Conservation (phyloP, 2,888 invertebrate genomes). For the Mactromeris polynyma region DNA sequence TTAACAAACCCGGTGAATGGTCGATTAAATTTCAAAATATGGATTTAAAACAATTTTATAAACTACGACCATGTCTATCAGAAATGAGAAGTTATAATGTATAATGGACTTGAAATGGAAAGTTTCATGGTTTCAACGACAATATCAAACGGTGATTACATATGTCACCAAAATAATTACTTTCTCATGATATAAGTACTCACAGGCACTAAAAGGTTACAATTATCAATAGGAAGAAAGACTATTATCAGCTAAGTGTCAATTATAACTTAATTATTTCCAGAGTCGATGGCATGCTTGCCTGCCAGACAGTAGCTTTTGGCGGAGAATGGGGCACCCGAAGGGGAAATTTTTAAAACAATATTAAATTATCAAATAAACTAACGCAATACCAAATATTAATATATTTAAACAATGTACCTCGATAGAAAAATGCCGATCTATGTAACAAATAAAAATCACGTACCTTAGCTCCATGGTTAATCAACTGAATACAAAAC, state of each 20-base stretch:
- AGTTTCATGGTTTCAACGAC: no score
- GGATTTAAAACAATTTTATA: no score
- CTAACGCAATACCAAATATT: background rate
- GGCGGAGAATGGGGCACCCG: slow-evolving; percentile 30
- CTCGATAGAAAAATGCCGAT: background rate
- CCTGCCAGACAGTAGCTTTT: slow-evolving; percentile 33
- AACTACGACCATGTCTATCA: no score
- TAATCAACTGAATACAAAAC: slow-evolving; percentile 27
- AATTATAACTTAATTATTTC: slow-evolving; percentile 10
- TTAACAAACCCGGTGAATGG: no score
- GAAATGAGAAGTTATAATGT: no score
- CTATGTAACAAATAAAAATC: background rate
- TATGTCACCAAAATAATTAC: no score
- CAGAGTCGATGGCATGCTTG: slow-evolving; percentile 11
- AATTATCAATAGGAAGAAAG: background rate
- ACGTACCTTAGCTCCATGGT: slow-evolving; percentile 63
- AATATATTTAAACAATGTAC: background rate
- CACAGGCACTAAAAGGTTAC: background rate
- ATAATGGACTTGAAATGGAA: no score
- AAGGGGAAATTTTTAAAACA: slow-evolving; percentile 11
- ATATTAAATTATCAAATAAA: background rate
- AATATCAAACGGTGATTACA: no score
- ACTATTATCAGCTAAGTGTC: slow-evolving; percentile 25
- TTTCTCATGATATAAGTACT: no score
- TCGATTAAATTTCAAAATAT: no score